phyloP scores from a whole-genome alignment of 1,140 invertebrate genomes.

The Bicyclus anynana region DNA sequence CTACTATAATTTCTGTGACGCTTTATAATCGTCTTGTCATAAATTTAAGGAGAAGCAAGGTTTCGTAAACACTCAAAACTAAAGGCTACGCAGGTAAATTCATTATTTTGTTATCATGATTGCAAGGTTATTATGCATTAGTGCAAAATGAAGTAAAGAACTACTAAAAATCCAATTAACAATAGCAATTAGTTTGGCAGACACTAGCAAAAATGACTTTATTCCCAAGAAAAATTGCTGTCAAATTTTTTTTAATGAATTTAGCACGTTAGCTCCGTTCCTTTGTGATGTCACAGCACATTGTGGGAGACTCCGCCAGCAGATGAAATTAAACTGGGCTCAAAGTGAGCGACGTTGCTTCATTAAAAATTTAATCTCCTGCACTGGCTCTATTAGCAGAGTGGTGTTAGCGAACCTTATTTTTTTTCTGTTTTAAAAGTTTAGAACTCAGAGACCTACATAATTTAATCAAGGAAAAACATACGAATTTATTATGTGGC shows the following conservation, averaged over 20 bases:
- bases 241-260: constrained; percentile 8
- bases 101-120: too few species aligned
- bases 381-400: constrained; percentile 11
- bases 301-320: constrained; percentile 13
- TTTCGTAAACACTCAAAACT: too few species aligned
- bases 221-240: neutral
- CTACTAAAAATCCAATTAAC: too few species aligned
- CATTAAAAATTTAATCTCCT: constrained; percentile 21
- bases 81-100: too few species aligned
- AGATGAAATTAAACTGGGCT: constrained; percentile 19
- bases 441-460: neutral
- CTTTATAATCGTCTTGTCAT: too few species aligned
- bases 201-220: neutral
- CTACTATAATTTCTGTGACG: too few species aligned
- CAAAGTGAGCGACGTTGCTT: constrained; percentile 18
- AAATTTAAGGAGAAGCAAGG: too few species aligned
- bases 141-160: too few species aligned
- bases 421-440: neutral
- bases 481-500: too few species aligned
- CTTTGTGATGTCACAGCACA: constrained; percentile 12
- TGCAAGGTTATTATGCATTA: too few species aligned
- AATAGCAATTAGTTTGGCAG: too few species aligned
- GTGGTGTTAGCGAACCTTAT: neutral
- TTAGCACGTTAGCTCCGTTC: constrained; percentile 9
- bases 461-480: too few species aligned